Conservation (phyloP, 2,113 vertebrate species). For the Butorides virescens region DNA sequence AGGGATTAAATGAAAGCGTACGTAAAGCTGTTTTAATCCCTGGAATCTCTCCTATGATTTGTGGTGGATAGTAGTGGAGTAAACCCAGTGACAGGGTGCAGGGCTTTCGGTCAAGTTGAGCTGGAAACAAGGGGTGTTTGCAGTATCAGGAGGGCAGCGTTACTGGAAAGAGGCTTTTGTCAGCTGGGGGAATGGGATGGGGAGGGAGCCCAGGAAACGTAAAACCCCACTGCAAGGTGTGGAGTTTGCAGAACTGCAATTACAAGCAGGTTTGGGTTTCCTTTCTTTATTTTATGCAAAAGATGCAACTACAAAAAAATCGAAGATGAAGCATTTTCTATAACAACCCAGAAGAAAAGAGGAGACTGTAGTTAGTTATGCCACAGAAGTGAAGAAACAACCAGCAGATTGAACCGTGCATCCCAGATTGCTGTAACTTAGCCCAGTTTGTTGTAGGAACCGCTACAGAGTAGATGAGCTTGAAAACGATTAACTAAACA, state of each 20-base stretch:
- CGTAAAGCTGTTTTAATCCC: neutral
- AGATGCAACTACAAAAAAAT: neutral
- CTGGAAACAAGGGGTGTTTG: neutral
- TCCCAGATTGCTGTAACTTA: slow-evolving; percentile 8
- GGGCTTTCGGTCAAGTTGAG: neutral
- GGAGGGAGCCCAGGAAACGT: neutral
- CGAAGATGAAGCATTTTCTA: neutral
- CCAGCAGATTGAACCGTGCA: neutral
- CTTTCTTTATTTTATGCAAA: neutral
- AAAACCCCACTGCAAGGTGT: neutral
- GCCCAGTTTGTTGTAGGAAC: neutral
- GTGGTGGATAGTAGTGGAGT: neutral
- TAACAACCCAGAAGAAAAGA: neutral
- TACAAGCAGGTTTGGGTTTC: neutral
- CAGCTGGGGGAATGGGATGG: neutral
- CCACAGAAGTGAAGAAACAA: neutral
- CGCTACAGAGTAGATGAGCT: neutral
- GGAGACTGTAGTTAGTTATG: neutral
- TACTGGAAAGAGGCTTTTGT: neutral
- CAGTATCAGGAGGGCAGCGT: accelerated
- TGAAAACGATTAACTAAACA: neutral
- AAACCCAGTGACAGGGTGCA: neutral
- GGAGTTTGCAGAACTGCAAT: neutral
- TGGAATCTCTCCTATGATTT: neutral
- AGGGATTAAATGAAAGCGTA: neutral